Base-by-base conservation (phyloP, 2,113 vertebrate species). In the Casuarius casuarius region DNA sequence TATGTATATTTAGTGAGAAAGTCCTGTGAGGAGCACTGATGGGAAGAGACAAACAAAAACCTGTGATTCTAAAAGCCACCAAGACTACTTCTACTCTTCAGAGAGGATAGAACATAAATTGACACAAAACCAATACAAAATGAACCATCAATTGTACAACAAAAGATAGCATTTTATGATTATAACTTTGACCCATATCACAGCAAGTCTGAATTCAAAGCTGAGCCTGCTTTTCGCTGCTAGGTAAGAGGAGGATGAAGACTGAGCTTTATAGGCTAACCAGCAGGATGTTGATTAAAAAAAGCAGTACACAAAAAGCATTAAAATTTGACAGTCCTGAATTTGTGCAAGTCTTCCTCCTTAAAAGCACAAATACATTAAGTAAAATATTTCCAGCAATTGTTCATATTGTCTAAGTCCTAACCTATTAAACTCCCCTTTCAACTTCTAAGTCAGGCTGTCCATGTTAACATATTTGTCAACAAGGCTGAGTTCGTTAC, bases 301-400 rank as follows among this genome's bases (percentile, higher is more conserved):
- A 38, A 75, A 48, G 68, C 13, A 52, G 67, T 94, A 92, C 66
- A 65, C 17, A 75, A 94, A 83, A 89, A 56, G 80, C 93, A 91
- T 79, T 79, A 70, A 81, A 59, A 68, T 83, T 84, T 74, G 76
- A 95, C 84, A 90, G n/a, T 85, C 90, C 89, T 91, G 80, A 90
- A 87, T 92, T 98, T 95, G 95, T 49, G 78, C 84, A 91, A 96
- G 71, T 56, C 63, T 78, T 91, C 38, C 62, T 75, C 86, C 71
- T 93, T 63, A 59, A 25, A 92, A 85, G 89, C 94, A 96, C 66
- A 90, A 79, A 89, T 59, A 58, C 25, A 35, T 6, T 35, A 75
- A 54, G 44, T 51, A n/a, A 73, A 79, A 80, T 44, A 74, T 56
- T 79, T 46, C 72, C 42, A 65, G 29, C n/a, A 66, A 58, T 26